phyloP scores from a whole-genome alignment of 64 coral and sea anemone species.

The Trachythela sp. region DNA sequence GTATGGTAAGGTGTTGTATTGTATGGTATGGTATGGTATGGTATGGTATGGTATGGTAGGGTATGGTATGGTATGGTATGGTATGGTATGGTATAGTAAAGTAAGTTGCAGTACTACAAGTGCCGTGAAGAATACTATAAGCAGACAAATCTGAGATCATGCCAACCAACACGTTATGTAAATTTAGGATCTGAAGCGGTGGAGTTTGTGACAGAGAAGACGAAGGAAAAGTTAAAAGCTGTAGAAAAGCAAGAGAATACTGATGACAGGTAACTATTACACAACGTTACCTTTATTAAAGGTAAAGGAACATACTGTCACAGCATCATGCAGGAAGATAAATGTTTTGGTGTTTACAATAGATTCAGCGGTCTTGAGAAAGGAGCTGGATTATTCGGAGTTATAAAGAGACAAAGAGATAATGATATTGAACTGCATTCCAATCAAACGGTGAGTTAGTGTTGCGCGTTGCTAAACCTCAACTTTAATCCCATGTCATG shows the following conservation, averaged over 20 bases:
- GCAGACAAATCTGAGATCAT: too few relatives aligned
- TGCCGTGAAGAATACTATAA: too few relatives aligned
- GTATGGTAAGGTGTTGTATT: too few relatives aligned
- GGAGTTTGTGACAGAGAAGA: conserved; percentile 56
- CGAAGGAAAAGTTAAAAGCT: conserved; percentile 57
- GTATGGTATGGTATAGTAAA: too few relatives aligned
- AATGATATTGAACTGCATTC: conserved; percentile 96
- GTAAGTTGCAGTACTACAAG: too few relatives aligned
- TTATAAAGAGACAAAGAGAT: conserved; percentile 75
- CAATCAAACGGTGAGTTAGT: conserved; percentile 59
- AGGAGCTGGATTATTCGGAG: conserved; percentile 85
- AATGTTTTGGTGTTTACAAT: neutral
- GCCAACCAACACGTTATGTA: neutral
- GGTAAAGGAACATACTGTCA: neutral
- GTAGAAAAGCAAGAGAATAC: conserved; percentile 90
- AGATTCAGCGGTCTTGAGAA: conserved; percentile 70
- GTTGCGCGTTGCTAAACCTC: neutral
- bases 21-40: too few relatives aligned
- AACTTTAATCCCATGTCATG: too few relatives aligned
- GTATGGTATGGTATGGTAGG: too few relatives aligned
- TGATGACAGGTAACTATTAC: conserved; percentile 62
- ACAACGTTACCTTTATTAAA: neutral
- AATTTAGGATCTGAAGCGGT: conserved; percentile 59
- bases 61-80: too few relatives aligned
- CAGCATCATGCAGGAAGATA: too few relatives aligned